Conservation (phyloP, 2,113 vertebrate species). For the Odobenus rosmarus region DNA sequence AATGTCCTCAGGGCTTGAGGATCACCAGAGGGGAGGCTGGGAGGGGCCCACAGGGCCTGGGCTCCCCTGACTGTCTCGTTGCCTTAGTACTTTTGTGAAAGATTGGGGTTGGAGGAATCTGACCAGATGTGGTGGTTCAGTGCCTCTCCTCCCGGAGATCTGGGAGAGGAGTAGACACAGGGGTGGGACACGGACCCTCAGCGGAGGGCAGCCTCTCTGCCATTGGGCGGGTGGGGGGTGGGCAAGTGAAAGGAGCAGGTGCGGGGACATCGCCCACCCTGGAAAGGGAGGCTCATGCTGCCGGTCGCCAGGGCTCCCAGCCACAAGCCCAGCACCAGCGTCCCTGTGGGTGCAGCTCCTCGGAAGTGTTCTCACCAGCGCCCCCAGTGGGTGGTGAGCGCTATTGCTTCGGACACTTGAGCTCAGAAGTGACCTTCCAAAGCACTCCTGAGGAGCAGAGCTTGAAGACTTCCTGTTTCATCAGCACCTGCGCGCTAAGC, state of each 20-base stretch:
- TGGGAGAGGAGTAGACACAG: neutral
- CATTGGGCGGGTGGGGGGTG: too few relatives aligned
- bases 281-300: neutral
- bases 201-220: neutral
- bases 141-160: neutral
- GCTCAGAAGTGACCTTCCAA: neutral
- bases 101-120: neutral
- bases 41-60: fast-evolving
- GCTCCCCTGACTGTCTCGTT: neutral
- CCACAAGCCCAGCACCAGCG: neutral
- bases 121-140: neutral
- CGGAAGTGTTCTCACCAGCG: neutral
- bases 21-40: neutral
- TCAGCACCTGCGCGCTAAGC: neutral
- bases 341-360: neutral
- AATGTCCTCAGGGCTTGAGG: neutral
- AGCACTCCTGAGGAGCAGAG: neutral
- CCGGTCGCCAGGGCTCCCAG: fast-evolving
- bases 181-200: neutral
- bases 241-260: too few relatives aligned
- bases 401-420: neutral
- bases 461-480: neutral
- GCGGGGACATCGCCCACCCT: neutral
- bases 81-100: neutral
- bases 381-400: neutral